phyloP scores from a whole-genome alignment of 2,888 invertebrate genomes.

The Dione juno region DNA sequence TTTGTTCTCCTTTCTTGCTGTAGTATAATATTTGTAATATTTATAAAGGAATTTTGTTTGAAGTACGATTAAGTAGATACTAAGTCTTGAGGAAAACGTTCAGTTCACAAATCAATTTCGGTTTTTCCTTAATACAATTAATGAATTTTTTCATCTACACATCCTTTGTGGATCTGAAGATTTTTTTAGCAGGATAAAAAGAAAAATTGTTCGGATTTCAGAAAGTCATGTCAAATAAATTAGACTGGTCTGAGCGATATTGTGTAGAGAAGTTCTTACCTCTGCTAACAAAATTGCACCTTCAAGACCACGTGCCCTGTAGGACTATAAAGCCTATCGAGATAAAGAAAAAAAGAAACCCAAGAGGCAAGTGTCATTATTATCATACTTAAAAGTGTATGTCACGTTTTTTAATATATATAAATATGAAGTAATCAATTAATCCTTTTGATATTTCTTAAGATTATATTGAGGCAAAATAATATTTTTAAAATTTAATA shows the following conservation, averaged over 20 bases:
- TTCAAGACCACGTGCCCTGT: slow-evolving; percentile 70
- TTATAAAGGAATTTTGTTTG: slow-evolving; percentile 18
- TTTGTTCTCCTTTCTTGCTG: not conserved
- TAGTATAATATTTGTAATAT: not conserved
- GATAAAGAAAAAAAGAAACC: slow-evolving; percentile 77
- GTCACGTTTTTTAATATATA: too few species aligned
- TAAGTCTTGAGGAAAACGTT: slow-evolving; percentile 24
- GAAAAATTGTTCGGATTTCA: slow-evolving; percentile 56
- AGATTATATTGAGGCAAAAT: too few species aligned
- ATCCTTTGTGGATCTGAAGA: slow-evolving; percentile 1
- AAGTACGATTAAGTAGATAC: slow-evolving; percentile 13
- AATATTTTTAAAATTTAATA: too few species aligned
- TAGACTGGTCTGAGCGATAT: slow-evolving; percentile 90
- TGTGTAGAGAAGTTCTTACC: slow-evolving; percentile 91
- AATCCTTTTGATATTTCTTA: too few species aligned
- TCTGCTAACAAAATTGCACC: slow-evolving; percentile 89
- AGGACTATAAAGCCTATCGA: slow-evolving; percentile 63
- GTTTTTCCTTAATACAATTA: slow-evolving; percentile 7
- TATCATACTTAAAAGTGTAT: too few species aligned
- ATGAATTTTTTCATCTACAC: slow-evolving; percentile 5
- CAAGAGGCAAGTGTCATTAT: slow-evolving; percentile 66
- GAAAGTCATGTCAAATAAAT: slow-evolving; percentile 86
- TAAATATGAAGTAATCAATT: too few species aligned
- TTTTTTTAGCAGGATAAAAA: slow-evolving; percentile 13
- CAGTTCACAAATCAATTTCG: slow-evolving; percentile 17